Percentiles rank a stretch among this genome's conserved stretches.
Conservation (phyloP, 2,113 vertebrate species). For the Fukomys damarensis region DNA sequence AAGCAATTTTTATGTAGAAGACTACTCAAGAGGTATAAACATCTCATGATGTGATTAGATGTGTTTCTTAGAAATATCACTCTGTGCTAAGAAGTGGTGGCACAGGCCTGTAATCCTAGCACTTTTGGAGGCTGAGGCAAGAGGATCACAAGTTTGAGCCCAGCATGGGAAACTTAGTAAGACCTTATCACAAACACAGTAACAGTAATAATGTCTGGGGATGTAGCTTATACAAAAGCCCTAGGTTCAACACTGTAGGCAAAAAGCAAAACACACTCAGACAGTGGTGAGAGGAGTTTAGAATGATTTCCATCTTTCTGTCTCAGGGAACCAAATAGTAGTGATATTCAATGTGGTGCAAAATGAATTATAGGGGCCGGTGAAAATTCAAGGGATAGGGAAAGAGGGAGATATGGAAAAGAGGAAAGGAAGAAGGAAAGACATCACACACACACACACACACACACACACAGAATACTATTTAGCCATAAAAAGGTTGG, state of each 20-base stretch:
- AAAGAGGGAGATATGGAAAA: not conserved
- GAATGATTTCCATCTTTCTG: slow-evolving; percentile 19
- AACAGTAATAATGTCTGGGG: not conserved
- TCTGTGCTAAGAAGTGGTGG: not conserved
- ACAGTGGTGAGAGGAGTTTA: not conserved
- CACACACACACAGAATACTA: not conserved
- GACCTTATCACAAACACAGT: not conserved
- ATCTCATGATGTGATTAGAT: not conserved
- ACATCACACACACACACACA: not conserved
- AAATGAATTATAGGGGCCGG: not conserved
- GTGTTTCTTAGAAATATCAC: slow-evolving; percentile 22
- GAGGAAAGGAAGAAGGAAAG: not conserved
- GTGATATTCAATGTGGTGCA: not conserved
- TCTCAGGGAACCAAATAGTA: not conserved
- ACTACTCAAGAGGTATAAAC: not conserved
- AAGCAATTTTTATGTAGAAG: slow-evolving; percentile 36
- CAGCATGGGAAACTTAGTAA: not conserved
- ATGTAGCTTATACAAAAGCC: not conserved
- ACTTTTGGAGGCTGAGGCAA: not conserved
- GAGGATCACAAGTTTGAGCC: not conserved
- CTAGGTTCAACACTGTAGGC: not conserved
- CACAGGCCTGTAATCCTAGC: not conserved
- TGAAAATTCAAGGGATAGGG: not conserved
- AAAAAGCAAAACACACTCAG: not conserved
- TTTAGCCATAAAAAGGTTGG: not conserved